Base-by-base conservation (phyloP, 2,113 vertebrate genomes). In the Neodon shergylaensis region DNA sequence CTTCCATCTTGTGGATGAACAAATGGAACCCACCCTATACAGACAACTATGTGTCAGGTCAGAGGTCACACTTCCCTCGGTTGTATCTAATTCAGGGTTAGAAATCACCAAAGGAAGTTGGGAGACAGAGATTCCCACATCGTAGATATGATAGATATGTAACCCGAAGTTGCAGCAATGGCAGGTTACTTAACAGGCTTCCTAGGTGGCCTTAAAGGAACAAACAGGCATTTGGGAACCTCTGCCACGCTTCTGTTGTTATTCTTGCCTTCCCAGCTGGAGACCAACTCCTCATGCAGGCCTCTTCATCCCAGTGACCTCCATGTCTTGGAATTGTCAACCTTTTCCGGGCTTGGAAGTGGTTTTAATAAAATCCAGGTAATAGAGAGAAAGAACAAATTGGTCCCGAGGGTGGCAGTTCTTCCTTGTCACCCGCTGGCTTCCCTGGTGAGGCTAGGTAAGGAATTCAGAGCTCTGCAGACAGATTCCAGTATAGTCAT, bases 41-140 rank as follows among this genome's bases (percentile, higher is more conserved):
- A 21, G 54, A 9, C 1, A 21, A 33, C 5, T 9, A 8, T 2
- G 13, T 0, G 8, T 8, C 11, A 52, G 19, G 7, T 39, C 65
- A 66, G 72, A 84, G 47, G 73, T 12, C 14, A 13, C 33, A 28
- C 16, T 44, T 22, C 31, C 19, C 24, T 26, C 14, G 1, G 52
- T 79, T 24, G 9, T 73, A 33, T 88, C 13, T 16, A 61, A 12
- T 54, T 17, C 9, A 11, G 26, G 19, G 28, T 2, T 8, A 26
- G 31, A 10, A 74, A 49, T 81, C 10, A 31, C 22, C 7, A 13
- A n/a, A n/a, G 5, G 2, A 73, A 39, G 36, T 70, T 39, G 2
- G 49, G 78, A 65, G 74, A 97, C 33, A 74, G 31, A 58, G 89
- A 73, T 47, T 33, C 10, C 19, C 33, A 44, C 1, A 33, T 7